These are phyloP conservation scores for Ictalurus furcatus DNA, from an alignment of 2,113 vertebrate genomes.

Conservation along the genomic window DNA sequence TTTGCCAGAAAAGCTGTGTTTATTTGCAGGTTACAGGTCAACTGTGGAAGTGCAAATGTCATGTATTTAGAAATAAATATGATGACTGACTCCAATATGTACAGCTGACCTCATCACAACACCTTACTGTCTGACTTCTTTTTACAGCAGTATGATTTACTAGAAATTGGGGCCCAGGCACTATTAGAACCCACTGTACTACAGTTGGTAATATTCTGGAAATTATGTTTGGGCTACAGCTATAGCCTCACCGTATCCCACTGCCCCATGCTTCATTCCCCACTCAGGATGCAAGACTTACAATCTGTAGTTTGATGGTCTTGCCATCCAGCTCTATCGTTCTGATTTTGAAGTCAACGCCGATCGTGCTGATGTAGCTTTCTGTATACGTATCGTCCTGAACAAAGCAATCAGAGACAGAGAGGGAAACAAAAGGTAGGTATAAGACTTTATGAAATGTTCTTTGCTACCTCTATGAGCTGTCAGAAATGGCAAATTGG, in stretches of 20 bases:
- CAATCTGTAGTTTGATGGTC: slow-evolving; percentile 98
- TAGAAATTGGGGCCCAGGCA: not conserved
- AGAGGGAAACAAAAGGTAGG: not conserved
- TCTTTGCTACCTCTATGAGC: not conserved
- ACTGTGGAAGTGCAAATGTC: not conserved
- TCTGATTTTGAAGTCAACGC: slow-evolving; percentile 98
- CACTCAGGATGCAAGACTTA: slow-evolving; percentile 69
- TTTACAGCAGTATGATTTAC: not conserved
- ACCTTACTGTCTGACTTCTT: not conserved
- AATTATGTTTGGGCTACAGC: not conserved
- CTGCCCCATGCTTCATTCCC: not conserved
- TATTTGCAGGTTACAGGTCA: not conserved
- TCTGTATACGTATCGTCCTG: slow-evolving; percentile 98
- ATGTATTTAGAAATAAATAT: not conserved
- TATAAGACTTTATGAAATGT: not conserved
- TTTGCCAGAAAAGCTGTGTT: not conserved
- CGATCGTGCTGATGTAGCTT: slow-evolving; percentile 98
- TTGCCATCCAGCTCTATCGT: slow-evolving; percentile 98
- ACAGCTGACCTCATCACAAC: not conserved
- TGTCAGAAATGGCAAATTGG: not conserved
- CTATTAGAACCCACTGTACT: not conserved
- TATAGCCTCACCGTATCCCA: not conserved
- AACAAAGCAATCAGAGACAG: slow-evolving; percentile 5
- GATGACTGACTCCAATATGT: not conserved
- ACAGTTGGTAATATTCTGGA: not conserved